These are phyloP conservation scores for Fistularia commersonii DNA, from an alignment of 2,797 vertebrate genomes.

Conservation along the genomic window DNA sequence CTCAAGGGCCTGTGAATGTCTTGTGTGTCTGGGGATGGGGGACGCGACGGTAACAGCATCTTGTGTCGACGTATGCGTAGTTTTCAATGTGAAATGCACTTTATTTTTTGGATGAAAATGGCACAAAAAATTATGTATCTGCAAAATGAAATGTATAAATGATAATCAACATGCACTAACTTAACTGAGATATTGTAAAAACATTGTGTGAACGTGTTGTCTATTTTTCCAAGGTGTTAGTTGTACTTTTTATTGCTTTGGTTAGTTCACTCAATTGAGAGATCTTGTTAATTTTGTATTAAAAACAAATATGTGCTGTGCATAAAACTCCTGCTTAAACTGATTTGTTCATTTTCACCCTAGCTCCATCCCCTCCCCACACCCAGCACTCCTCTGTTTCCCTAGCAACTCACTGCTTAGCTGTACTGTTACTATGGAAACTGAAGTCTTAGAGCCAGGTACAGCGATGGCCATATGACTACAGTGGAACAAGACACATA, in stretches of 20 bases:
- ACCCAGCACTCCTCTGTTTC: conserved; percentile 57
- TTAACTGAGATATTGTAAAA: conserved; percentile 73
- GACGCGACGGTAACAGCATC: conserved; percentile 69
- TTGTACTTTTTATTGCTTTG: conserved; percentile 83
- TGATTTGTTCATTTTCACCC: conserved; percentile 48
- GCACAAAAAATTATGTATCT: conserved; percentile 81
- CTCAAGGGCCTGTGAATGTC: conserved; percentile 62
- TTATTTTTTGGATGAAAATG: conserved; percentile 80
- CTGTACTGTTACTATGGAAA: conserved; percentile 74
- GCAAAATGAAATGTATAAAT: conserved; percentile 77
- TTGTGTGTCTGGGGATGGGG: conserved; percentile 24
- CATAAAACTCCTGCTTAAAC: conserved; percentile 68
- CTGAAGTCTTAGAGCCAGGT: conserved; percentile 53
- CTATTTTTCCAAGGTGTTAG: conserved; percentile 84
- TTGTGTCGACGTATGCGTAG: conserved; percentile 79
- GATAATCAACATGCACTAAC: conserved; percentile 83
- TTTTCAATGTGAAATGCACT: conserved; percentile 85
- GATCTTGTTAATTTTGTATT: conserved; percentile 85
- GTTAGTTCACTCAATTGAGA: conserved; percentile 75
- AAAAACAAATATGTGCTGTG: conserved; percentile 80
- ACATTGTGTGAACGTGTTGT: conserved; percentile 78
- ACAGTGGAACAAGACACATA: conserved; percentile 41
- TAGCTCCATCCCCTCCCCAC: conserved; percentile 18
- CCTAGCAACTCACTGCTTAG: conserved; percentile 66
- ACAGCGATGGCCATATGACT: conserved; percentile 55